Evolutionary conservation across 2,888 invertebrate genomes (phyloP).

Genomic region (Anaspis maculata): DNA sequence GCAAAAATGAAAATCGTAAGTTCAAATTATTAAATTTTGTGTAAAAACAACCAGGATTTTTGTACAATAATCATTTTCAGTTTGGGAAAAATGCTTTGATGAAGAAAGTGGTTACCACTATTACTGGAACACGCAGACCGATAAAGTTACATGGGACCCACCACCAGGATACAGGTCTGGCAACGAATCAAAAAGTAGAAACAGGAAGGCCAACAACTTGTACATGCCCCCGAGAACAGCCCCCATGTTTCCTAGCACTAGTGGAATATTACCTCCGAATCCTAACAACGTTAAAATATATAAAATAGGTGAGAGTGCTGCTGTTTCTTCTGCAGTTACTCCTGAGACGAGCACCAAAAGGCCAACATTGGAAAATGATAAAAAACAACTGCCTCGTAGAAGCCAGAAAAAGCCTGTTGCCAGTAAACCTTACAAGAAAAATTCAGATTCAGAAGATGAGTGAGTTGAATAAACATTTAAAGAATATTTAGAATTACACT

Average conservation of each 20-base stretch:
- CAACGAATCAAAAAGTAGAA: conserved; percentile 20
- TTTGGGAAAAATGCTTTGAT: conserved; percentile 60
- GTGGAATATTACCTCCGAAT: conserved; percentile 11
- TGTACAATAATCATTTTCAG: conserved; percentile 31
- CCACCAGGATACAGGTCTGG: conserved; percentile 48
- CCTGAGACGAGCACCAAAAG: conserved; percentile 4
- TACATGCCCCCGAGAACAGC: conserved; percentile 25
- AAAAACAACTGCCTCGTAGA: conserved; percentile 3
- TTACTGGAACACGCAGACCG: conserved; percentile 56
- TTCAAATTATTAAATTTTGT: not conserved
- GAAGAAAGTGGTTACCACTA: conserved; percentile 53
- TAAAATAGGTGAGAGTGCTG: conserved; percentile 21
- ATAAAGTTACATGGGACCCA: conserved; percentile 57
- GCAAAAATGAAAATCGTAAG: conserved; percentile 15
- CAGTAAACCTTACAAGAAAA: no score
- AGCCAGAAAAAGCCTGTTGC: conserved; percentile 5
- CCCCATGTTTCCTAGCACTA: conserved; percentile 25
- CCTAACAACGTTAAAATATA: conserved; percentile 23
- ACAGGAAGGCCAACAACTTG: conserved; percentile 11
- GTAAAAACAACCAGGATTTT: not conserved
- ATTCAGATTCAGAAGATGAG: conserved; percentile 34
- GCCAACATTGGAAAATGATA: no score
- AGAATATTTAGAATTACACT: not conserved
- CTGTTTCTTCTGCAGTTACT: no score
- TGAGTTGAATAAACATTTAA: conserved; percentile 17